Evolutionary conservation across 2,888 invertebrate genomes (phyloP), one percentile per base, ranked within the genome.

Genomic region (Drosophila rellima): DNA sequence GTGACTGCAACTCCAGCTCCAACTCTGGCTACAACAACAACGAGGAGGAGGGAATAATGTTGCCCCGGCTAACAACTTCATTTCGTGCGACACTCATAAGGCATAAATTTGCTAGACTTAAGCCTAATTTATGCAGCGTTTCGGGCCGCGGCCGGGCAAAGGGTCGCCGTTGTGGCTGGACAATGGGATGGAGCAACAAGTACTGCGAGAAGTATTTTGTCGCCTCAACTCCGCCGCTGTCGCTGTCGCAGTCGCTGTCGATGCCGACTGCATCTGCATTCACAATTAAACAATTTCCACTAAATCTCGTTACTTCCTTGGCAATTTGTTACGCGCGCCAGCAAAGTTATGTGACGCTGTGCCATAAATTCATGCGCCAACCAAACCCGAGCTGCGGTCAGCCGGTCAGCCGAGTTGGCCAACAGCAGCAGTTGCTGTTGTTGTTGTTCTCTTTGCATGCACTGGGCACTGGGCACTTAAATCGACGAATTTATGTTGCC

Each of bases 11-110:
- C 54, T 37, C 13, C 61, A 45, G 17, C 47, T 45, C 10, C 66
- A 11, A 23, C 48, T 42, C 54, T 40, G 31, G 11, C 40, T 31
- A 13, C 59, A 59, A 20, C 29, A 4, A 39, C 37, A 5, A 29
- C 20, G 11, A 6, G 26, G 76, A 26, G 26, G 2, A 26, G 26
- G 26, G 66, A 78, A 92, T 92, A 87, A 91, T 91, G 91, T 91
- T 91, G 90, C 82, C 88, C 85, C 78, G 81, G 90, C 91, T 91
- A 91, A 91, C 91, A 92, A 92, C 91, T 91, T 91, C 92, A 91
- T 91, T 91, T 88, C 85, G 85, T 85, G 81, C 70, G 89, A 87
- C 88, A 89, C 82, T 87, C 84, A 84, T 89, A 88, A 89, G 89
- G 90, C 91, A 91, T 90, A 90, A 90, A 90, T 90, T 90, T 90